Conservation (phyloP, 2,797 vertebrate species). For the Hirundo rustica region DNA sequence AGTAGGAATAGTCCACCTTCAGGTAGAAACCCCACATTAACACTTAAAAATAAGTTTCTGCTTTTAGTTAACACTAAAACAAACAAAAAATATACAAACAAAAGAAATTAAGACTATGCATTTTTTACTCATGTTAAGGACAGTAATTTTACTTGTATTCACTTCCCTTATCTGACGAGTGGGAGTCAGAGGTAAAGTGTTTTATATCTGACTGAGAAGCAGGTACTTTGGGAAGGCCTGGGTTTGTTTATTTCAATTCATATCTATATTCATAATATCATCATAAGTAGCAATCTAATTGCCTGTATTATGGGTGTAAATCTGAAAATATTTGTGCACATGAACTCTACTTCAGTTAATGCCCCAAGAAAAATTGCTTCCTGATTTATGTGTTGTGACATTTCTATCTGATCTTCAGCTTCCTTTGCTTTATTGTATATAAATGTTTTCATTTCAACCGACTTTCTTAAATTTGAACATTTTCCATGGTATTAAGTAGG, state of each 20-base stretch:
- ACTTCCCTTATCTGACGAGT: neutral
- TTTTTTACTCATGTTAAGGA: neutral
- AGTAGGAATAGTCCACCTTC: neutral
- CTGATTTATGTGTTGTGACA: neutral
- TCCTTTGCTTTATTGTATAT: neutral
- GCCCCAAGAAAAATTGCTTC: fast-evolving
- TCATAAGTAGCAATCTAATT: neutral
- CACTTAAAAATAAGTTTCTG: neutral
- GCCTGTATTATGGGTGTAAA: neutral
- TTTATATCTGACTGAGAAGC: neutral
- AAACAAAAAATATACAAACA: neutral
- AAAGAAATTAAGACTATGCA: neutral
- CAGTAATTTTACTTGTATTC: neutral
- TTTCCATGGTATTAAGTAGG: neutral
- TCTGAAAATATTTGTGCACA: neutral
- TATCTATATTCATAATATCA: neutral
- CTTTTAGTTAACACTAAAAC: neutral
- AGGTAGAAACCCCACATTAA: neutral
- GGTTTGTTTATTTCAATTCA: neutral
- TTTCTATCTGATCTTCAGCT: neutral
- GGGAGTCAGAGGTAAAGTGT: neutral
- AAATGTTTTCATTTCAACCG: neutral
- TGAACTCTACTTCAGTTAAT: neutral
- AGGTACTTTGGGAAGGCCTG: neutral
- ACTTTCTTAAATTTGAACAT: neutral